Evolutionary conservation across 2,797 vertebrate species (phyloP).

Genomic region (Adelosebastes latens): DNA sequence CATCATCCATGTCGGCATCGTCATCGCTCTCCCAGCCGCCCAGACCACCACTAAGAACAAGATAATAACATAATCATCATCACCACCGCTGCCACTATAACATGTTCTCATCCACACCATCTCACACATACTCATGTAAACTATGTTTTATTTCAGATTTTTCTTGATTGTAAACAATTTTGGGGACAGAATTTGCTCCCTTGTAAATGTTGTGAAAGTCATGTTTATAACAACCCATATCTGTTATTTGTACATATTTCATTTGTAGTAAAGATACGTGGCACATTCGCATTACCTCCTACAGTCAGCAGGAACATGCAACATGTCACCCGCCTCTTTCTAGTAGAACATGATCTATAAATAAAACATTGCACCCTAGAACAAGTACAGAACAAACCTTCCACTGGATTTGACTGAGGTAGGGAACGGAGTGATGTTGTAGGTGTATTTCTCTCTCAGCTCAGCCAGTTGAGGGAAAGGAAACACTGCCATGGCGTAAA

Average conservation of each 20-base stretch:
- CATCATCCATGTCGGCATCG: constrained; percentile 92
- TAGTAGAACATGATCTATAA: background rate
- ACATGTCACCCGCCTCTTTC: background rate
- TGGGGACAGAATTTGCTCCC: background rate
- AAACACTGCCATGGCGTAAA: constrained; percentile 96
- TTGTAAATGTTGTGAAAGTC: background rate
- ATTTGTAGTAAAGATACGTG: too few species aligned
- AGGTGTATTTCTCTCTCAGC: constrained; percentile 97
- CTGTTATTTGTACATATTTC: too few species aligned
- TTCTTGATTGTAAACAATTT: background rate
- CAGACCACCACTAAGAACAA: constrained; percentile 51
- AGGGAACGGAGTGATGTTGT: constrained; percentile 98
- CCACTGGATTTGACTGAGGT: constrained; percentile 88
- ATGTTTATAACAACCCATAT: rapidly evolving
- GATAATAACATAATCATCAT: background rate
- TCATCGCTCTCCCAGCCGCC: constrained; percentile 94
- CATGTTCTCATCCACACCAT: background rate
- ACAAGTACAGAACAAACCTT: constrained; percentile 64
- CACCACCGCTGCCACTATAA: background rate
- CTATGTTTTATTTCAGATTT: background rate
- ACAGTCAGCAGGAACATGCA: background rate
- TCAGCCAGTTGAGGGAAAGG: constrained; percentile 97
- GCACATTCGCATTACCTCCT: background rate
- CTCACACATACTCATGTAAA: background rate
- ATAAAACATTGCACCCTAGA: background rate